phyloP scores from a whole-genome alignment of 2,797 vertebrate genomes.

The Lacerta viridis region DNA sequence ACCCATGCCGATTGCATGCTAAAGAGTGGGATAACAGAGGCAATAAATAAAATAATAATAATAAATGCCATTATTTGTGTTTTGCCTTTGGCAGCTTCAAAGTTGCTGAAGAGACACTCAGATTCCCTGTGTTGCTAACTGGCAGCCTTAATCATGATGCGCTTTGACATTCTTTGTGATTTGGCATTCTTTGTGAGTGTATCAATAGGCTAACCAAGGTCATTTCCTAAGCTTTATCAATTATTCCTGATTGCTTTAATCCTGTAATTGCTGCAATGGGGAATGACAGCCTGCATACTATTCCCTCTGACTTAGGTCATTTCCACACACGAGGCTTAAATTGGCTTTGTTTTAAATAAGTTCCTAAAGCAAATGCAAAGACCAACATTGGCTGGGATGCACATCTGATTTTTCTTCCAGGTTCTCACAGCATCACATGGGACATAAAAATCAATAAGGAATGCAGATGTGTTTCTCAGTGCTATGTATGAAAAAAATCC shows the following conservation, averaged over 20 bases:
- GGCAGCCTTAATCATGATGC: neutral
- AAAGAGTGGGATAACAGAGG: neutral
- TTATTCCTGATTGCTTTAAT: constrained; percentile 24
- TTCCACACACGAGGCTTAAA: constrained; percentile 2
- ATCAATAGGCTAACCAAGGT: constrained; percentile 11
- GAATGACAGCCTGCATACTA: neutral
- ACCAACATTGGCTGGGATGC: neutral
- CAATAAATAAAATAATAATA: neutral
- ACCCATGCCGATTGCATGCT: neutral
- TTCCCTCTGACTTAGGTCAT: neutral
- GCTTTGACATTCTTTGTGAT: neutral
- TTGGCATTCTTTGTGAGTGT: constrained; percentile 2
- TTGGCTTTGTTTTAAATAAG: neutral
- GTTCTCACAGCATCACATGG: neutral
- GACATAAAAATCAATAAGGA: neutral
- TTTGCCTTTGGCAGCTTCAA: neutral
- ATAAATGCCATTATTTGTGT: neutral
- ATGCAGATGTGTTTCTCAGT: neutral
- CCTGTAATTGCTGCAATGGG: neutral
- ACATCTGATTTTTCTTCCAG: neutral
- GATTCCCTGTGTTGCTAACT: neutral
- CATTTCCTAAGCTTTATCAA: constrained; percentile 18
- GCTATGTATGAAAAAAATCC: neutral
- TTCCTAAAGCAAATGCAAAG: constrained; percentile 13
- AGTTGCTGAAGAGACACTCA: neutral